A percentile compares a stretch with the other conserved stretches of the same genome.
Evolutionary conservation across 2,113 vertebrate species (phyloP).

Genomic region (Formicarius rufipectus): DNA sequence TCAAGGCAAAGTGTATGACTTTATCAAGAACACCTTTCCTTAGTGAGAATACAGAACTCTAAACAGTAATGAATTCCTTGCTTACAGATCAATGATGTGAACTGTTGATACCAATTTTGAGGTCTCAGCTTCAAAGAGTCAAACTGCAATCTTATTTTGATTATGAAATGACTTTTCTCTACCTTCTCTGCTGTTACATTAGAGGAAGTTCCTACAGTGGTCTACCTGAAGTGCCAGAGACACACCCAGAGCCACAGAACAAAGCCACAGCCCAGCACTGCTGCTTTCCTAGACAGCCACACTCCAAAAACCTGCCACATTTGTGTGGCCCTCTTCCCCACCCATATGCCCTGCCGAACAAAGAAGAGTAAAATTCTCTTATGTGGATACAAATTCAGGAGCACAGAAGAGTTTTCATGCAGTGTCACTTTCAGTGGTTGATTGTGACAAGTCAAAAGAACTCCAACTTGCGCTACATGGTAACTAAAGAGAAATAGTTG

Average conservation of each 20-base stretch:
- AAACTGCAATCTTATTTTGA: neutral
- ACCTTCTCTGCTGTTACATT: neutral
- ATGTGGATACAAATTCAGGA: neutral
- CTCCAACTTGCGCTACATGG: neutral
- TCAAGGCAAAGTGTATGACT: neutral
- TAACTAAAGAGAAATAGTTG: neutral
- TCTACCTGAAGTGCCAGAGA: neutral
- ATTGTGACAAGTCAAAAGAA: neutral
- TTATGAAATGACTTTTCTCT: neutral
- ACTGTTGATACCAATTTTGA: neutral
- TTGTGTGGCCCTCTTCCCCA: neutral
- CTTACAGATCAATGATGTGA: neutral
- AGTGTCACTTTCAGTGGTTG: neutral
- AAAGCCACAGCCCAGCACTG: neutral
- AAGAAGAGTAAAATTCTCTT: neutral
- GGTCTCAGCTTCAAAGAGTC: neutral
- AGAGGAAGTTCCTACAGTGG: neutral
- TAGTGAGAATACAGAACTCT: neutral
- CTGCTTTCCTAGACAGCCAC: neutral
- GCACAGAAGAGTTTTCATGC: neutral
- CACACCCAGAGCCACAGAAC: neutral
- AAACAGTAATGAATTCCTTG: neutral
- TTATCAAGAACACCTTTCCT: neutral
- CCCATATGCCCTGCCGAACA: fast-evolving
- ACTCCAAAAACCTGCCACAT: neutral